Base-by-base conservation (phyloP, 2,888 invertebrate species). In the Drosophila picticornis region DNA sequence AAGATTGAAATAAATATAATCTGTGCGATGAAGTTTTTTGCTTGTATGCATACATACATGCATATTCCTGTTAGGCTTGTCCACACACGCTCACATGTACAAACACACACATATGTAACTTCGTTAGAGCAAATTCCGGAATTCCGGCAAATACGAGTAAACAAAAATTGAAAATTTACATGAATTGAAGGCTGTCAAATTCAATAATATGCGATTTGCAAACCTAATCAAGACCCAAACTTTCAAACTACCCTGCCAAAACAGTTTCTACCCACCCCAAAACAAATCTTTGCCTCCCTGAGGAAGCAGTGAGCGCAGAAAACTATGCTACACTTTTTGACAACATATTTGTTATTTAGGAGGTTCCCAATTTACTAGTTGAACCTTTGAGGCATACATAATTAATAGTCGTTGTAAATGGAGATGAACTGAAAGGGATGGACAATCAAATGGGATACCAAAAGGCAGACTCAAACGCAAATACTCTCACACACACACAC, bases 311-410 rank as follows among this genome's bases (percentile, higher is more conserved):
- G 29, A 27, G 66, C 78, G 70, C 75, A 50, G 34, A 66, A 77
- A 77, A 77, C 57, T 77, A 75, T 74, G 78, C 78, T 70, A 78
- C 67, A 78, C 71, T 75, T 78, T 72, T 62, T 32, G 64, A 34
- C 62, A 60, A 59, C 64, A 68, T 78, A 75, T 65, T 67, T 78
- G 38, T 70, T 60, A 51, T 46, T 77, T 72, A 48, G 55, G 50
- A 64, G 62, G 43, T 56, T 48, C 46, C 52, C 70, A 70, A 70
- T 77, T 64, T 65, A 56, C 64, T 62, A 56, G 75, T 61, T 63
- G 69, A 81, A 72, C 73, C 79, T 76, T 73, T 81, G 79, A 70
- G 73, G 82, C 82, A 82, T 80, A 74, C 80, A 81, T 82, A 81
- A 81, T 82, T 75, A 81, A 77, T 77, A 71, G 57, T 68, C 68